Evolutionary conservation across 2,113 vertebrate genomes (phyloP), one percentile per base, ranked within the genome.

Genomic region (Sorex fumeus): DNA sequence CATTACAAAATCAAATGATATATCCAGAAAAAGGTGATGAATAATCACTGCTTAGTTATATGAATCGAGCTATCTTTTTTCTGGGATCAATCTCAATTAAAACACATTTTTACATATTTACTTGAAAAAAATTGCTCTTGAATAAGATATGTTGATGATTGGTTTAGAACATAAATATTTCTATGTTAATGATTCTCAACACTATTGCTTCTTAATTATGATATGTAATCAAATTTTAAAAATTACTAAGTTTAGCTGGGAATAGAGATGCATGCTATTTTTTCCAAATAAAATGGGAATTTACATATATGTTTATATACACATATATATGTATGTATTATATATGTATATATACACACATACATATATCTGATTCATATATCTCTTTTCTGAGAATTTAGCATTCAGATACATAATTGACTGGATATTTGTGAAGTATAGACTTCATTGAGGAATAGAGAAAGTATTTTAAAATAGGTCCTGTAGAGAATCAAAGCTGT

Each of bases 301-400:
- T 32, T 86, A 34, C 0, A 71, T 36, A 13, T 0, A 8, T 40
- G 1, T 50, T 18, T 10, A 28, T 84, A 62, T 13, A 80, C 72
- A 11, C 36, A 28, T 70, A 19, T 94, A 60, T 60, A 60, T 21
- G 3, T 16, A 19, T 60, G 47, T 12, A 50, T 32, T 86, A n/a
- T 1, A 71, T 32, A 18, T 0, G 4, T 12, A 1, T 43, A 21
- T 11, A 28, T 84, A 62, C 9, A 81, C 74, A 11, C 40, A 28
- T 70, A 60, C 93, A 60, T 60, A 60, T 21, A 19, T 60, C 2
- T 60, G 10, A 50, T 50, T 50, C 47, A 50, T 10, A 50, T 50
- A 50, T 50, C 47, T 12, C 47, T 50, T 50, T 93, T 88, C 32
- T 47, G 27, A 95, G 12, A 84, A 80, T 13, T 32, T 66, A 66